Percentiles rank a stretch among this genome's conserved stretches.
Evolutionary conservation across 2,797 vertebrate species (phyloP).

Genomic region (Phoebastria nigripes): DNA sequence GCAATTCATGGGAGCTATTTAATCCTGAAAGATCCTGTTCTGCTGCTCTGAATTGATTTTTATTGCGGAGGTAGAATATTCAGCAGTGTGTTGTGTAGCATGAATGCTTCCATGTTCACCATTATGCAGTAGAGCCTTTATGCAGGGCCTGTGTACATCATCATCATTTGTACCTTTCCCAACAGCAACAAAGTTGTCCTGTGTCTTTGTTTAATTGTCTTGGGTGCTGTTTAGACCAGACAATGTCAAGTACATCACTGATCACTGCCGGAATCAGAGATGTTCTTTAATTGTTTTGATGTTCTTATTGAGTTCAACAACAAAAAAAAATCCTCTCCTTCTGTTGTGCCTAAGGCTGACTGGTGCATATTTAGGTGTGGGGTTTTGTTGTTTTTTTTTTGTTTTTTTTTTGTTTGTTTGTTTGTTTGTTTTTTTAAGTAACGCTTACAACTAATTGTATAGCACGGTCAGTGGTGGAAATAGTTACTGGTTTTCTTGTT

Average conservation of each 20-base stretch:
- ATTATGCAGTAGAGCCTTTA: neutral
- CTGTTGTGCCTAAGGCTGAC: neutral
- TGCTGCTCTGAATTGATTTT: neutral
- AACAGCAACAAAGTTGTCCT: neutral
- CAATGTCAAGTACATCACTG: neutral
- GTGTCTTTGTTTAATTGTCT: neutral
- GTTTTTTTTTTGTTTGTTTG: too few species aligned
- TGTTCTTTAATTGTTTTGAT: neutral
- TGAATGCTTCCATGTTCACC: neutral
- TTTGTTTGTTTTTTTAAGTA: too few species aligned
- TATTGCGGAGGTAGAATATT: neutral
- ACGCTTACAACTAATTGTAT: neutral
- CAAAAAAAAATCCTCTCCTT: neutral
- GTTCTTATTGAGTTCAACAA: neutral
- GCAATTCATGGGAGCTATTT: neutral
- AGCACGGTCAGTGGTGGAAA: neutral
- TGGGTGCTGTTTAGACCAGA: neutral
- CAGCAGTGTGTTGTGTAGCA: neutral
- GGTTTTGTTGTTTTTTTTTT: too few species aligned
- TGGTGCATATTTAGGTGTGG: neutral
- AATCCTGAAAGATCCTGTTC: neutral
- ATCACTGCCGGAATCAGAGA: neutral
- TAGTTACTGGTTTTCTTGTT: neutral
- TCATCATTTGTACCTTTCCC: neutral
- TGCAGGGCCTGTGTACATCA: neutral